phyloP scores from a whole-genome alignment of 2,113 vertebrate genomes.

The Bujurquina vittata region DNA sequence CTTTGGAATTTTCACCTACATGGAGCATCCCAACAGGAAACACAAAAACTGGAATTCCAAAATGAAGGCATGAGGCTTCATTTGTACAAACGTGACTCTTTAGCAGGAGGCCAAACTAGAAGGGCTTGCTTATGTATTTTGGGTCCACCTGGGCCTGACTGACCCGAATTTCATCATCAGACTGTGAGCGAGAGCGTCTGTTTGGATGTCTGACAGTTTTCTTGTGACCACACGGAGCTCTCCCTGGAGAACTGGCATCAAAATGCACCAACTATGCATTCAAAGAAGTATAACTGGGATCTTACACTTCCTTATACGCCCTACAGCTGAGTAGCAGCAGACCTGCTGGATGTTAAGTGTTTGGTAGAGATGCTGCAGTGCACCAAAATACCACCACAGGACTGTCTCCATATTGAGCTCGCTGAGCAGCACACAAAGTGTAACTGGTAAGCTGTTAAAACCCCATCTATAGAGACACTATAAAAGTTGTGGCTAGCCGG shows the following conservation, averaged over 20 bases:
- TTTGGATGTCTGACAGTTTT: not conserved
- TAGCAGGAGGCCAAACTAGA: not conserved
- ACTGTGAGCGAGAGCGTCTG: accelerated
- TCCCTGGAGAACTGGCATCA: not conserved
- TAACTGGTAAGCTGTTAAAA: not conserved
- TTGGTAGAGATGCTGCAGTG: not conserved
- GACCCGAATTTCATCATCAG: accelerated
- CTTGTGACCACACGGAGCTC: not conserved
- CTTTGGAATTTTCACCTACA: not conserved
- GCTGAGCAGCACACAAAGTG: not conserved
- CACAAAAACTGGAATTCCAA: accelerated
- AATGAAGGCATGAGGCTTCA: not conserved
- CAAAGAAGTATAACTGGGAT: accelerated
- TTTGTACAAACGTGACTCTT: not conserved
- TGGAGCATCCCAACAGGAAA: not conserved
- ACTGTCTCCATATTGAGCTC: not conserved
- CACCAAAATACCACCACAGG: not conserved
- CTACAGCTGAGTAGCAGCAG: not conserved
- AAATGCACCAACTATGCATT: not conserved
- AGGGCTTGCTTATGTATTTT: too few relatives aligned
- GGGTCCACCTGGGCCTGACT: not conserved
- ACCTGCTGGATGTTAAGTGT: not conserved
- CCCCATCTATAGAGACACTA: not conserved
- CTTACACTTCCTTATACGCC: not conserved
- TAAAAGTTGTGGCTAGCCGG: not conserved